Percentiles rank a stretch among this genome's conserved stretches.
phyloP scores from a whole-genome alignment of 2,113 vertebrate genomes.

The Cheirogaleus medius region DNA sequence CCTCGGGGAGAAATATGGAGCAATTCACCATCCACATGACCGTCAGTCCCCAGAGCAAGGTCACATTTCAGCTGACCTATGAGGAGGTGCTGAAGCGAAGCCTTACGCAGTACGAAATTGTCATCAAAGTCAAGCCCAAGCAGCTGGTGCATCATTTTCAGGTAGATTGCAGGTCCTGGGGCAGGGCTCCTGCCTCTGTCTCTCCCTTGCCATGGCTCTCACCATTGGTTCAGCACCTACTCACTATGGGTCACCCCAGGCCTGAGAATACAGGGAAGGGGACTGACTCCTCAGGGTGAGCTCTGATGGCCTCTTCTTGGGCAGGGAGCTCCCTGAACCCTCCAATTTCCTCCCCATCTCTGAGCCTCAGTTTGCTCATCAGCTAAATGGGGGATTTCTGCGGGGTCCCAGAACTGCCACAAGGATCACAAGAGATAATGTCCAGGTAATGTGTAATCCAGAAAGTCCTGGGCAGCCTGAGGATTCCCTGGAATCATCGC shows the following conservation, averaged over 20 bases:
- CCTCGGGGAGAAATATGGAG: slow-evolving; percentile 93
- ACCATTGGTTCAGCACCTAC: not conserved
- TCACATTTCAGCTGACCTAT: slow-evolving; percentile 93
- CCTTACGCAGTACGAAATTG: slow-evolving; percentile 91
- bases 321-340: not conserved
- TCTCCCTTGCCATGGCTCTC: accelerated
- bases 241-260: too few relatives aligned
- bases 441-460: not conserved
- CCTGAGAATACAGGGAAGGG: not conserved
- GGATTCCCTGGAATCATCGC: not conserved
- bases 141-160: slow-evolving; percentile 93
- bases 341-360: not conserved
- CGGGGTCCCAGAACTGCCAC: not conserved
- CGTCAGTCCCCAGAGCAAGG: slow-evolving; percentile 90
- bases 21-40: slow-evolving; percentile 94
- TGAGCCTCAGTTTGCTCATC: not conserved
- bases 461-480: not conserved
- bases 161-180: slow-evolving; percentile 79
- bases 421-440: not conserved
- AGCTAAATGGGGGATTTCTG: not conserved
- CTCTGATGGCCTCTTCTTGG: not conserved
- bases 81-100: slow-evolving; percentile 93
- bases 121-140: slow-evolving; percentile 92
- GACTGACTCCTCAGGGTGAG: not conserved
- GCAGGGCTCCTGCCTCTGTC: not conserved